These are phyloP conservation scores for Eubasilissa regina DNA, from an alignment of 1,140 invertebrate species.

Conservation along the genomic window DNA sequence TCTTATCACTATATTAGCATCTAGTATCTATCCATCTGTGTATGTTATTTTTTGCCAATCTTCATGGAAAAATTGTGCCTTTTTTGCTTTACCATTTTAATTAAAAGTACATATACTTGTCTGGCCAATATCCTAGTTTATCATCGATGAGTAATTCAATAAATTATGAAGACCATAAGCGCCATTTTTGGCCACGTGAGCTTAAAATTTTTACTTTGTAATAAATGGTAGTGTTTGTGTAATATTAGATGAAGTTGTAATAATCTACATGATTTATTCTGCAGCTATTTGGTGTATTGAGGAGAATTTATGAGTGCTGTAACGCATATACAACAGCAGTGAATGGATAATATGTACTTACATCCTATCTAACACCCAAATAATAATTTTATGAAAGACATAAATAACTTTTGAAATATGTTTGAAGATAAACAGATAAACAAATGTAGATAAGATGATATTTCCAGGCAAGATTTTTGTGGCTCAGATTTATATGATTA, in stretches of 20 bases:
- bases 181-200: constrained; percentile 46
- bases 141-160: constrained; percentile 11
- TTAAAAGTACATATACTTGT: constrained; percentile 11
- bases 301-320: too few relatives aligned
- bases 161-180: constrained; percentile 28
- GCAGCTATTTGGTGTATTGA: background rate
- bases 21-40: background rate
- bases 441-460: too few relatives aligned
- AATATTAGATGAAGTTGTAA: background rate
- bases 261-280: background rate
- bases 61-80: constrained; percentile 40
- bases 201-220: constrained; percentile 30
- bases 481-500: too few relatives aligned
- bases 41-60: constrained; percentile 14
- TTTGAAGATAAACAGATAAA: too few relatives aligned
- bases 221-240: constrained; percentile 7
- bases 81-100: constrained; percentile 43
- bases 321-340: too few relatives aligned
- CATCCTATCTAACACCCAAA: too few relatives aligned
- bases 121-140: constrained; percentile 32
- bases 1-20: too few relatives aligned
- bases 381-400: too few relatives aligned
- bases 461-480: too few relatives aligned
- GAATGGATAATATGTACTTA: too few relatives aligned
- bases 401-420: too few relatives aligned